phyloP scores from a whole-genome alignment of 2,888 invertebrate species.

The Toxonevra muliebris region DNA sequence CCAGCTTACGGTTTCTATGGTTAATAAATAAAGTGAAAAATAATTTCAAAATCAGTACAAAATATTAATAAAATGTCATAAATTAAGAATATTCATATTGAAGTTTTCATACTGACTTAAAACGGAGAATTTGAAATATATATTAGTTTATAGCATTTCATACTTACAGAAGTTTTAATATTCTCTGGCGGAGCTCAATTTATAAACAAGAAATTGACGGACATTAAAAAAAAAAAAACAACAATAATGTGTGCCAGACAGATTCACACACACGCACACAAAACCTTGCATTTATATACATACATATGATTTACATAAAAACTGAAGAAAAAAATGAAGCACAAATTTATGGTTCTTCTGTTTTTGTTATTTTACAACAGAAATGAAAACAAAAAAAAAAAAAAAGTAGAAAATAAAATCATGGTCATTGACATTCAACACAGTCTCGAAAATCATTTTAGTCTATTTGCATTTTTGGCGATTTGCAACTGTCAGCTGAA shows the following conservation, averaged over 20 bases:
- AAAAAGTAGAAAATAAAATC: neutral
- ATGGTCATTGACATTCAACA: constrained; percentile 8
- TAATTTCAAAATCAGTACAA: neutral
- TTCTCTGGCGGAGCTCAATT: too few species aligned
- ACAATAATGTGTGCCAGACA: too few species aligned
- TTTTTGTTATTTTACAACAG: constrained; percentile 1
- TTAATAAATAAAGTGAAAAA: neutral
- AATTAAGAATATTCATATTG: neutral
- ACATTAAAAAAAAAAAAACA: too few species aligned
- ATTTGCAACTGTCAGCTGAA: constrained; percentile 49
- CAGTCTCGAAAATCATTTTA: neutral
- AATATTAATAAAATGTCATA: too few species aligned
- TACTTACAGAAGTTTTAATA: too few species aligned
- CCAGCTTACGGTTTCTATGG: neutral
- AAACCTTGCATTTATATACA: too few species aligned
- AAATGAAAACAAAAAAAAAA: too few species aligned
- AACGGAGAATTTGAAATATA: too few species aligned
- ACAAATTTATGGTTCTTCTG: neutral
- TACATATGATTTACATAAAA: constrained; percentile 2
- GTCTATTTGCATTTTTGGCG: neutral
- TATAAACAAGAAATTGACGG: too few species aligned
- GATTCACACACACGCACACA: too few species aligned
- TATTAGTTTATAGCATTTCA: too few species aligned
- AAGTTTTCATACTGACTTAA: too few species aligned
- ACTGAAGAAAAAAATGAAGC: neutral